Conservation (phyloP, 2,113 vertebrate species). For the Litocranius walleri region DNA sequence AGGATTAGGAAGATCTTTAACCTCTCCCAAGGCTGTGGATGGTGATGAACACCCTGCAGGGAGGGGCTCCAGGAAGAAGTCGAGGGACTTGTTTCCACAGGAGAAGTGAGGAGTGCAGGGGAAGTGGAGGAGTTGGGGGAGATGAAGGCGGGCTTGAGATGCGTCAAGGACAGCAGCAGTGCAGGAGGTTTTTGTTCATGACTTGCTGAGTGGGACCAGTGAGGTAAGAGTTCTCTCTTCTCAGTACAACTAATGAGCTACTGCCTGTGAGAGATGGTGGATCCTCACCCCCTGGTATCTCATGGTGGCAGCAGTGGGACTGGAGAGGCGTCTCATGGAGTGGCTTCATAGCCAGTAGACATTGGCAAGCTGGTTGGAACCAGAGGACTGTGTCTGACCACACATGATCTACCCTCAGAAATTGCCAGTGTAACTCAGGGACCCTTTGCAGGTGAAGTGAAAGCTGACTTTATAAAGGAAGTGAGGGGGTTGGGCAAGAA, state of each 20-base stretch:
- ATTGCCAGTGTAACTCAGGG: not conserved
- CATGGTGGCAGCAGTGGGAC: not conserved
- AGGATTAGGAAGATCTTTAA: not conserved
- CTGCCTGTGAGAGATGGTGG: not conserved
- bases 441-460: not conserved
- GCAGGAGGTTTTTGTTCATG: not conserved
- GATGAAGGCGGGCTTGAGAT: not conserved
- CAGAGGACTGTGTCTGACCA: not conserved
- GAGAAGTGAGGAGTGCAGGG: not conserved
- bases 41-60: not conserved
- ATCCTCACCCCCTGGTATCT: not conserved
- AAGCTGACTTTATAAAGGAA: not conserved
- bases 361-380: not conserved
- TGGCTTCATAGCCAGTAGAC: not conserved
- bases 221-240: not conserved
- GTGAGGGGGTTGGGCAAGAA: not conserved
- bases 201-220: not conserved
- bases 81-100: not conserved
- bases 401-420: not conserved
- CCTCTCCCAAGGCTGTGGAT: not conserved
- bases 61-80: not conserved
- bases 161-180: not conserved
- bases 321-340: not conserved
- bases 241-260: not conserved
- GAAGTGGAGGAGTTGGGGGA: not conserved